phyloP scores from a whole-genome alignment of 2,113 vertebrate genomes.

The Hippolais icterina region DNA sequence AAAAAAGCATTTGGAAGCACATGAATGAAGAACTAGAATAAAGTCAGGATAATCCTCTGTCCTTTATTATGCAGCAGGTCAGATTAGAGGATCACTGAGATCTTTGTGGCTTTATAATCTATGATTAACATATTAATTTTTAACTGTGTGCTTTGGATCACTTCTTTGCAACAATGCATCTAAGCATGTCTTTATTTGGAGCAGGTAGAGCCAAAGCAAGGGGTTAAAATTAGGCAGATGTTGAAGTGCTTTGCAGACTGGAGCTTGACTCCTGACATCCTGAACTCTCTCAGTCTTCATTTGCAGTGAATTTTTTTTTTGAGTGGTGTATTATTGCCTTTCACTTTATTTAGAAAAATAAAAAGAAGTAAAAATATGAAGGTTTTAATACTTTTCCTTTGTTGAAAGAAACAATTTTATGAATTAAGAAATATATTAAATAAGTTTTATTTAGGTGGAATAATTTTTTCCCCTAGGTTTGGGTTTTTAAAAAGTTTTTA shows the following conservation, averaged over 20 bases:
- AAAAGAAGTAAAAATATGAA: background rate
- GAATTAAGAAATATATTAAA: background rate
- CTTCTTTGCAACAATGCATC: background rate
- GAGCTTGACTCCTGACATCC: background rate
- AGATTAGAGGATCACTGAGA: slow-evolving; percentile 14
- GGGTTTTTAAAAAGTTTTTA: background rate
- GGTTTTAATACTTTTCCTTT: background rate
- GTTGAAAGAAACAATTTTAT: background rate
- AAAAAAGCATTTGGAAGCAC: background rate
- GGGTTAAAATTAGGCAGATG: background rate
- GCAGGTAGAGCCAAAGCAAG: background rate
- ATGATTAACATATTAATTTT: slow-evolving; percentile 16
- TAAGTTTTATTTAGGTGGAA: background rate
- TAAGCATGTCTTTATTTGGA: background rate
- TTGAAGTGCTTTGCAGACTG: background rate
- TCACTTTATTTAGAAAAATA: background rate
- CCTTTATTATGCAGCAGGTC: background rate
- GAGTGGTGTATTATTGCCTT: background rate
- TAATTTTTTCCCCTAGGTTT: background rate
- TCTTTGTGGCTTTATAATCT: slow-evolving; percentile 9
- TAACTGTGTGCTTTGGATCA: background rate
- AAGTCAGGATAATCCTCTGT: slow-evolving; percentile 3
- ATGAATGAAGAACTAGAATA: background rate
- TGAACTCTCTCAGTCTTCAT: background rate
- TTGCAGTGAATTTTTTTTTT: background rate